Percentiles rank a stretch among this genome's conserved stretches.
These are phyloP conservation scores for Stenchaetothrips biformis DNA, from an alignment of 2,888 invertebrate species.

Conservation along the genomic window DNA sequence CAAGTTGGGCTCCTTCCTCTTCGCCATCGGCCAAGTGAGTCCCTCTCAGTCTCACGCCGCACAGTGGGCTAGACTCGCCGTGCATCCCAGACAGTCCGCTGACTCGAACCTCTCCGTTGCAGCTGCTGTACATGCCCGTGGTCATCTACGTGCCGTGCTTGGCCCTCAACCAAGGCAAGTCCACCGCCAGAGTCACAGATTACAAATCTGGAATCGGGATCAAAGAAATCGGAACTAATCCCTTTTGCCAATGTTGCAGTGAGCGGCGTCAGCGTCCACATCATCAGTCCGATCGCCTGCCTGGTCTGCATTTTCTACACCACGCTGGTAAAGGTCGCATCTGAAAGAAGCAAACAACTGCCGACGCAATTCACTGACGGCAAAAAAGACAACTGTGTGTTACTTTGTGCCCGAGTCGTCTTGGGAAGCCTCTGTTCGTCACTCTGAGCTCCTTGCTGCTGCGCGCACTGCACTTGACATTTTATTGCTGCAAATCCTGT, in stretches of 20 bases:
- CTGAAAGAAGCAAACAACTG: too few relatives aligned
- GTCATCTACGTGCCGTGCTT: constrained; percentile 6
- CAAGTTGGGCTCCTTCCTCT: constrained; percentile 57
- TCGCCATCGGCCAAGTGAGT: constrained; percentile 53
- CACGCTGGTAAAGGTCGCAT: constrained; percentile 53
- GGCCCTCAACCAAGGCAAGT: neutral
- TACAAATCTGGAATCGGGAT: neutral
- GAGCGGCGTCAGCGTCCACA: constrained; percentile 60
- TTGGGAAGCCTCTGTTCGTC: too few relatives aligned
- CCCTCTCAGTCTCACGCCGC: too few relatives aligned
- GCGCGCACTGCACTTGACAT: too few relatives aligned
- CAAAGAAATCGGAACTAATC: neutral
- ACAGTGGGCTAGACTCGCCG: too few relatives aligned
- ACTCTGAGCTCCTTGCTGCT: too few relatives aligned
- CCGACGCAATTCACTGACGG: too few relatives aligned
- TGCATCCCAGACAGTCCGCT: too few relatives aligned
- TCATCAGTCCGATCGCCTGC: constrained; percentile 58
- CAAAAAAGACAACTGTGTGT: too few relatives aligned
- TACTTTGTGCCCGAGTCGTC: too few relatives aligned
- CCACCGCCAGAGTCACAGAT: neutral
- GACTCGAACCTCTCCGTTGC: neutral
- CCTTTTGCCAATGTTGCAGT: constrained; percentile 49
- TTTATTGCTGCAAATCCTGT: too few relatives aligned
- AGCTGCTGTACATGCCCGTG: constrained; percentile 5
- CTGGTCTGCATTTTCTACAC: constrained; percentile 71